Evolutionary conservation across 2,113 vertebrate species (phyloP).

Genomic region (Ptilorrhoa leucosticta): DNA sequence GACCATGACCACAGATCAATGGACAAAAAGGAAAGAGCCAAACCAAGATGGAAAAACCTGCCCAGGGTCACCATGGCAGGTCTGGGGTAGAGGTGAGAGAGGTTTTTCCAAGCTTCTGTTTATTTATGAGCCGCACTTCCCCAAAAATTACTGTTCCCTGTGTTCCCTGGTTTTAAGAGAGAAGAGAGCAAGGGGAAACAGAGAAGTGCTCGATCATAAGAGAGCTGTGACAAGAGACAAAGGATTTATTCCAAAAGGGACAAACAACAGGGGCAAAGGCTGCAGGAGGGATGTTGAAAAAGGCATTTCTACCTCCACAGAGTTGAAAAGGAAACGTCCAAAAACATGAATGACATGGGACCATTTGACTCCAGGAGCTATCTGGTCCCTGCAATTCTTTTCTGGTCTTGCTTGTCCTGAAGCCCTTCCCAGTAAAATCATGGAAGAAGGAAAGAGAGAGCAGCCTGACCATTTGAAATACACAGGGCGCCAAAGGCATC

Average conservation of each 20-base stretch:
- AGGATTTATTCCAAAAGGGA: neutral
- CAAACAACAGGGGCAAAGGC: neutral
- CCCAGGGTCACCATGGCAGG: neutral
- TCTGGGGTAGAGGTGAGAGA: neutral
- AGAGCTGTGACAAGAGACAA: neutral
- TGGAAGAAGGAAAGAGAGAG: neutral
- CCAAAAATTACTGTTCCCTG: neutral
- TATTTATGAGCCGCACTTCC: neutral
- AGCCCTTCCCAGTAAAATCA: neutral
- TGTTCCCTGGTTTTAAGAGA: neutral
- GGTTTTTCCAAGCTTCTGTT: neutral
- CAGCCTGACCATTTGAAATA: neutral
- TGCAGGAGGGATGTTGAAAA: neutral
- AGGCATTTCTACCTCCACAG: neutral
- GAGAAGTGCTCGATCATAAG: neutral
- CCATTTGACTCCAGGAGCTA: neutral
- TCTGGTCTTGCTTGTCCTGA: neutral
- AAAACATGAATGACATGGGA: neutral
- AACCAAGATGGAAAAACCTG: neutral
- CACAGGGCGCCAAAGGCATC: neutral
- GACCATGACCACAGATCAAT: fast-evolving
- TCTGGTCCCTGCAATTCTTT: neutral
- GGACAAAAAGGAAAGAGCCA: neutral
- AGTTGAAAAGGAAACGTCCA: neutral
- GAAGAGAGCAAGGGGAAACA: neutral